Conservation (phyloP, 2,797 vertebrate genomes). For the Ciconia nigra region DNA sequence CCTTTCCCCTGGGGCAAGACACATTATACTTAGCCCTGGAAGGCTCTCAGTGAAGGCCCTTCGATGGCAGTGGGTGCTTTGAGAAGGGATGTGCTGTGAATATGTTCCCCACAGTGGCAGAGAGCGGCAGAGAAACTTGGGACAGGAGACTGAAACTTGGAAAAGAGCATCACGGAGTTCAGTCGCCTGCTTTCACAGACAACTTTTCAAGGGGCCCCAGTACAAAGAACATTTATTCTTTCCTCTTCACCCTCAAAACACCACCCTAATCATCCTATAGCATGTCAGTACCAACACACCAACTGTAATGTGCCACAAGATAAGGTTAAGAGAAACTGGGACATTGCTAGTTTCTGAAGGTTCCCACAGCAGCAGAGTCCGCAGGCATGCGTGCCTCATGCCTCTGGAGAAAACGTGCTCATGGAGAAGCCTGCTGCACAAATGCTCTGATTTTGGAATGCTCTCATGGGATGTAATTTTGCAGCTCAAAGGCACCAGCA, state of each 20-base stretch:
- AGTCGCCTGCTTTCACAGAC: not conserved
- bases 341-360: not conserved
- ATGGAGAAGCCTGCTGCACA: not conserved
- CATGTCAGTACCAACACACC: not conserved
- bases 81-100: not conserved
- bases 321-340: not conserved
- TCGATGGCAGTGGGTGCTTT: not conserved
- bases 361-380: not conserved
- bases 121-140: not conserved
- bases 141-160: not conserved
- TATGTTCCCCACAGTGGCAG: not conserved
- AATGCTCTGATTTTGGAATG: not conserved
- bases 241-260: not conserved
- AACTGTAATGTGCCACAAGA: not conserved
- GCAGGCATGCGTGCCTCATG: not conserved
- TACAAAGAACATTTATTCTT: not conserved
- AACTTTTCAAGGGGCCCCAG: not conserved
- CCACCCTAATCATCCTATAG: not conserved
- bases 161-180: not conserved
- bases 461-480: not conserved
- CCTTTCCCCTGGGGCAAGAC: not conserved
- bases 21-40: not conserved
- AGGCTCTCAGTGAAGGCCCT: not conserved
- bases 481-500: not conserved
- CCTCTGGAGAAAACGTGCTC: not conserved